A percentile compares a stretch with the other conserved stretches of the same genome.
Evolutionary conservation across 2,113 vertebrate genomes (phyloP).

Genomic region (Poicephalus meyeri): DNA sequence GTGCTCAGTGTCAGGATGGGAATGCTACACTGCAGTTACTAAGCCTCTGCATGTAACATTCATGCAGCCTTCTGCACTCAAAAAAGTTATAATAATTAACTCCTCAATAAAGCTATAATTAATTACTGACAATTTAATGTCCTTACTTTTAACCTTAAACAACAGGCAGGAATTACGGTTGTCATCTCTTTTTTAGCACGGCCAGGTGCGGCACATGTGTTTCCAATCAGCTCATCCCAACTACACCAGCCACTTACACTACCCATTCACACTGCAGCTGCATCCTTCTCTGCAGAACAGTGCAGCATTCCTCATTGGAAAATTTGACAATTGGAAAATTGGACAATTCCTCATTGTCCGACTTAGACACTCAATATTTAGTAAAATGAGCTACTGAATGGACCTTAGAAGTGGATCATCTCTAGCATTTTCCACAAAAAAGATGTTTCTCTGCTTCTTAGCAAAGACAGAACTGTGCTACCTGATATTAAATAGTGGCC

Average conservation of each 20-base stretch:
- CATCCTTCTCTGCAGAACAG: neutral
- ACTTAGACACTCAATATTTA: conserved; percentile 3
- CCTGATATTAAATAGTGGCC: neutral
- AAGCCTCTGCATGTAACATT: neutral
- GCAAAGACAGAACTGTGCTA: neutral
- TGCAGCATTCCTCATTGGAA: neutral
- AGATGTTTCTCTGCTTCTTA: neutral
- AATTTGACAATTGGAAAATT: neutral
- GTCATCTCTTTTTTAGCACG: neutral
- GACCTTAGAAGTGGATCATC: neutral
- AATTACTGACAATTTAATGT: conserved; percentile 51
- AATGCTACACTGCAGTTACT: conserved; percentile 5
- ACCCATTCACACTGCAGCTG: neutral
- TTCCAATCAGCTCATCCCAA: neutral
- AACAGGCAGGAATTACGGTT: conserved; percentile 27
- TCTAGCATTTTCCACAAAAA: neutral
- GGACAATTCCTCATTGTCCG: neutral
- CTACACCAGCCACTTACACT: neutral
- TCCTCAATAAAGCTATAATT: conserved; percentile 46
- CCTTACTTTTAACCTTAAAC: conserved; percentile 31
- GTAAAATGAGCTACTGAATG: neutral
- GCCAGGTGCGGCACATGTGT: conserved; percentile 27
- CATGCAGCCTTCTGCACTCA: neutral
- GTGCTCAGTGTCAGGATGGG: neutral
- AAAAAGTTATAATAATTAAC: conserved; percentile 36